Evolutionary conservation across 2,888 invertebrate species (phyloP), one percentile per base, ranked within the genome.

Genomic region (Campoplex nolae): DNA sequence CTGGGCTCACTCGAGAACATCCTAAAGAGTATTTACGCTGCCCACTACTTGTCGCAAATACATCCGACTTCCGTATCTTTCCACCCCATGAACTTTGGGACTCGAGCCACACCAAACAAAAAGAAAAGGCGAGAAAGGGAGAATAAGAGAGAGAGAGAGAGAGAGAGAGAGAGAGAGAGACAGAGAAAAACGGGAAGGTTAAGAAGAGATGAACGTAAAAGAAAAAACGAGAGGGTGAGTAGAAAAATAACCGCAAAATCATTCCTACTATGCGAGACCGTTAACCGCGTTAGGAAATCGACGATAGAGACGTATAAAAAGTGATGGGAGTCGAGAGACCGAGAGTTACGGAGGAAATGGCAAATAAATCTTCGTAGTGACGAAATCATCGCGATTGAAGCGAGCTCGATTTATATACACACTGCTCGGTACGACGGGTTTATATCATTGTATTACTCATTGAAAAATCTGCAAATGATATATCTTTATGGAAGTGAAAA

Each of bases 41-140:
- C 74, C 90, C 91, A 83, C 90, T 90, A 90, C 90, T 92, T 89
- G 90, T 89, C 88, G 85, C 78, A 88, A 90, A 90, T 90, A 90
- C 71, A 88, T 90, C 89, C 90, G 88, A 88, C 87, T 92, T 90
- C 89, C 89, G 89, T 90, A 90, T 90, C 91, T 91, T 89, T 91
- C 90, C 90, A 88, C 90, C 89, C 89, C 89, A 88, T 89, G 88
- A 90, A 89, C 89, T 88, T 87, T 83, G 74, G 28, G 87, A 89
- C 87, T 86, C 88, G 83, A 87, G 45, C 58, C 51, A 16, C 58
- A 28, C 38, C 6, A 11, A 58, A 42, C 45, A 62, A 28, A 42
- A 42, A 38, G n/a, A 2, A 68, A 35, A 16, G 68, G 7, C 56
- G 7, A 35, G 58, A 45, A 35, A 28, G 23, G 48, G 48, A 67